Evolutionary conservation across 2,888 invertebrate species (phyloP).

Genomic region (Heliconius sara): DNA sequence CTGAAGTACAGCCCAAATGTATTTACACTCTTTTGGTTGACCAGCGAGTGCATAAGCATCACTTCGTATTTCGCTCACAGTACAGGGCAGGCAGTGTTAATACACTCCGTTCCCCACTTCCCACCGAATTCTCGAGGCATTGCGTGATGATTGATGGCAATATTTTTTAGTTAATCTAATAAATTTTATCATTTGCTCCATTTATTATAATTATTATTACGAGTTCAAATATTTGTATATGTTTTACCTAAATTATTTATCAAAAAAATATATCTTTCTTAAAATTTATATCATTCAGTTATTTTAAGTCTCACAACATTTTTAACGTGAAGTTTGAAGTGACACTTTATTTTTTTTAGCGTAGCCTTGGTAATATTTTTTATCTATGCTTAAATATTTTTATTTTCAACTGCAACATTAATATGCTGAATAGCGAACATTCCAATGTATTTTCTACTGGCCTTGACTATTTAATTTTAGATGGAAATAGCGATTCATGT

Average conservation of each 20-base stretch:
- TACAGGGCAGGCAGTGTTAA: too few species aligned
- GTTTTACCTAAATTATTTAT: too few species aligned
- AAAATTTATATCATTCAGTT: background rate
- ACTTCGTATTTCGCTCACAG: too few species aligned
- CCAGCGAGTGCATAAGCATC: too few species aligned
- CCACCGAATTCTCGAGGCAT: too few species aligned
- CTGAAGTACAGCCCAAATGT: too few species aligned
- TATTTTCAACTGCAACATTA: background rate
- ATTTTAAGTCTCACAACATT: background rate
- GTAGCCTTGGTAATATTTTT: background rate
- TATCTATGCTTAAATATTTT: background rate
- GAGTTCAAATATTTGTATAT: too few species aligned
- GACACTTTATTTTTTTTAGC: constrained; percentile 15
- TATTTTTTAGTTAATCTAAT: too few species aligned
- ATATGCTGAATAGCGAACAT: constrained; percentile 13
- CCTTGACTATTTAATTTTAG: constrained; percentile 38
- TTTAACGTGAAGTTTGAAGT: background rate
- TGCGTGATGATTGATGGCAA: too few species aligned
- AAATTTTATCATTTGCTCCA: too few species aligned
- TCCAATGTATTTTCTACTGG: constrained; percentile 26
- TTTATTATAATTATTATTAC: background rate
- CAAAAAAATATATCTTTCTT: background rate
- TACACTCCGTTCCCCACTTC: too few species aligned
- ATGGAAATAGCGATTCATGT: constrained; percentile 34
- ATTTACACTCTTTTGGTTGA: too few species aligned